Evolutionary conservation across 2,888 invertebrate species (phyloP), one percentile per base, ranked within the genome.

Genomic region (Drosophila melanosoma): DNA sequence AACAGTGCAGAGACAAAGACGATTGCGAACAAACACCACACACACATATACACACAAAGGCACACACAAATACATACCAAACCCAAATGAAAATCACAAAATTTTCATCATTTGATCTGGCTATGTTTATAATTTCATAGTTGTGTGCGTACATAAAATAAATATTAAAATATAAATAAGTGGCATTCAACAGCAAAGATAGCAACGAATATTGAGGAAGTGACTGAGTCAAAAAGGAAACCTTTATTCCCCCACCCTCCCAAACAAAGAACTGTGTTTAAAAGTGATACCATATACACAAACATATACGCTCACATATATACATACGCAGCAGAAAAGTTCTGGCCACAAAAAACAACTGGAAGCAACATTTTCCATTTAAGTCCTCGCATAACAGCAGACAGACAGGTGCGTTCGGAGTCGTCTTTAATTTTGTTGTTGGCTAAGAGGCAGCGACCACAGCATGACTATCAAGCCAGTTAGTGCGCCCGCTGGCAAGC

Each of bases 391-490:
- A 33, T 35, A 56, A 61, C 48, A 20, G 33, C 36, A n/a, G 5
- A 32, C 26, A 26, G 35, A 8, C 10, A 60, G 12, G 36, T 26
- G 48, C 38, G 29, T 35, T 52, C 36, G 63, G 23, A 58, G 52
- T 57, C 57, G 42, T 57, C 53, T 45, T 33, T 23, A 32, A 26
- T 17, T 33, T 4, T 36, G 17, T 20, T 29, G 38, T 67, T 78
- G 60, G 57, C 63, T 73, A 63, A 53, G 60, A 61, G 59, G 32
- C 64, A 23, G 35, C 20, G 48, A 49, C 38, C 52, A 42, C 75
- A 79, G 59, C 65, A 93, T 93, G 93, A 93, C 93, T 58, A 93
- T 93, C 65, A 93, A 93, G 83, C 93, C 93, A 69, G 87, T 93
- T 26, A 86, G 83, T 73, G 84, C 90, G 49, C 89, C 90, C 17